These are phyloP conservation scores for Arion vulgaris DNA, from an alignment of 1,140 invertebrate genomes.

Conservation along the genomic window DNA sequence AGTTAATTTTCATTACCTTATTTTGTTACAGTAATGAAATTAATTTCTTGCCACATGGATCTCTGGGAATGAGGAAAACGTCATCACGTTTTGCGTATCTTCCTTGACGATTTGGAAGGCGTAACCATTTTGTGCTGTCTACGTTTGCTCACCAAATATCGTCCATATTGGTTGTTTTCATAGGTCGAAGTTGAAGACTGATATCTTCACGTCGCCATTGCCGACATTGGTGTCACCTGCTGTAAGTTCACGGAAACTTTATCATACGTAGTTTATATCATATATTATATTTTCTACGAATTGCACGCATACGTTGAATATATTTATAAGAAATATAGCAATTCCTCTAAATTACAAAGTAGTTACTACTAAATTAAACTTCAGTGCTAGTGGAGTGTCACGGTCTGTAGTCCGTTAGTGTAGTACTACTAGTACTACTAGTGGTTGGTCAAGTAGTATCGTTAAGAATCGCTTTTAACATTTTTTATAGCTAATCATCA, in stretches of 20 bases:
- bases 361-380: too few species aligned
- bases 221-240: neutral
- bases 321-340: too few species aligned
- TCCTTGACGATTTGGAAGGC: constrained; percentile 63
- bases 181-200: constrained; percentile 39
- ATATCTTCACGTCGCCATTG: neutral
- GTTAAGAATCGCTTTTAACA: too few species aligned
- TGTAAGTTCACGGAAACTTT: neutral
- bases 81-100: constrained; percentile 63
- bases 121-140: constrained; percentile 51
- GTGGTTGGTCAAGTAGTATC: too few species aligned
- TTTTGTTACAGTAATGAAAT: too few species aligned
- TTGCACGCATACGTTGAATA: neutral
- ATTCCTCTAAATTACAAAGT: too few species aligned
- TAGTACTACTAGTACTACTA: too few species aligned
- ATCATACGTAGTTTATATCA: too few species aligned
- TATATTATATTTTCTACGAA: neutral
- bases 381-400: too few species aligned
- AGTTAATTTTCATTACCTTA: too few species aligned
- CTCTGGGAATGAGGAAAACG: constrained; percentile 43
- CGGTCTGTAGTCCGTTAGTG: too few species aligned
- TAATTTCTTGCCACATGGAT: neutral
- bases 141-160: constrained; percentile 49
- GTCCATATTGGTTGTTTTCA: constrained; percentile 53
- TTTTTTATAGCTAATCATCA: too few species aligned